Evolutionary conservation across 2,797 vertebrate species (phyloP).

Genomic region (Peromyscus nudipes): DNA sequence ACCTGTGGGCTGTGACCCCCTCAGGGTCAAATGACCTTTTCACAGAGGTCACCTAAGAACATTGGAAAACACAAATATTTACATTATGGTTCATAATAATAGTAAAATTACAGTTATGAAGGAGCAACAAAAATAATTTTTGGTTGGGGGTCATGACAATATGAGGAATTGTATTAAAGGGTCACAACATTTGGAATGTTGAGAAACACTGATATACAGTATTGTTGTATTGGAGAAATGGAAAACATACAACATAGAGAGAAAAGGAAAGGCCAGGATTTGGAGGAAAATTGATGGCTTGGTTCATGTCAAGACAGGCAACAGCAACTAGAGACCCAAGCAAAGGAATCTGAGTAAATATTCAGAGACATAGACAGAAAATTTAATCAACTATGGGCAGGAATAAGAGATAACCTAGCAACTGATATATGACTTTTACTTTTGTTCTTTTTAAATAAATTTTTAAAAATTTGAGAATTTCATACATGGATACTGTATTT

Average conservation of each 20-base stretch:
- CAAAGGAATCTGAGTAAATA: conserved; percentile 21
- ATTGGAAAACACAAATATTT: background rate
- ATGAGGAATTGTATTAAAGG: background rate
- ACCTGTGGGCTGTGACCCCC: background rate
- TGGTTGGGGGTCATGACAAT: background rate
- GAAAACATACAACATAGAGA: conserved; percentile 32
- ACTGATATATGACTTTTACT: background rate
- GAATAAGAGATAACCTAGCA: background rate
- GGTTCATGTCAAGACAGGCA: background rate
- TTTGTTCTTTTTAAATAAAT: background rate
- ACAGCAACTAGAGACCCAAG: background rate
- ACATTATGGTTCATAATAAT: background rate
- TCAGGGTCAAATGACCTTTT: background rate
- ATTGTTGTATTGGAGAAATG: background rate
- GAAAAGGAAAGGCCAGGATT: background rate
- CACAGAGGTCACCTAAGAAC: background rate
- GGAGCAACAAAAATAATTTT: background rate
- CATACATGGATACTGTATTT: background rate
- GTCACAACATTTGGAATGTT: background rate
- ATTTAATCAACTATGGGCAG: background rate
- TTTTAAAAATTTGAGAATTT: background rate
- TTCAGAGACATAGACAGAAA: conserved; percentile 10
- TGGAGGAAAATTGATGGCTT: conserved; percentile 17
- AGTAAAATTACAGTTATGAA: background rate
- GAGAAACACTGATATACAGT: background rate